These are phyloP conservation scores for Acanthurus lineatus DNA, from an alignment of 2,797 vertebrate genomes.

Conservation along the genomic window DNA sequence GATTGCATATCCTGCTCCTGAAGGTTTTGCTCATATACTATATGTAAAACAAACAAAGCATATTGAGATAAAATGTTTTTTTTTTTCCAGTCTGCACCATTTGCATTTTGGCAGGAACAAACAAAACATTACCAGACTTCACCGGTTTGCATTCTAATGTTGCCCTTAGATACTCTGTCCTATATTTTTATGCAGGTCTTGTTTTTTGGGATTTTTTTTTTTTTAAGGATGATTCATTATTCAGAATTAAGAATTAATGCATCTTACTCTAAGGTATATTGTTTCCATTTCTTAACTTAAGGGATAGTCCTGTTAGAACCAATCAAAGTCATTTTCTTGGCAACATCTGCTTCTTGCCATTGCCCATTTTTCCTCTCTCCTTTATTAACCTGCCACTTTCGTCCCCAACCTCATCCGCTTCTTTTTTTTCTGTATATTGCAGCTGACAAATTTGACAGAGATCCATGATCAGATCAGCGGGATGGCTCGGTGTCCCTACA, in stretches of 20 bases:
- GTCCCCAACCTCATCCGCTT: not conserved
- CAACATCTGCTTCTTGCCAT: slow-evolving; percentile 9
- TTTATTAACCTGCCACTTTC: slow-evolving; percentile 8
- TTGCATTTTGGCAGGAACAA: slow-evolving; percentile 75
- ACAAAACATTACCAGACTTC: slow-evolving; percentile 60
- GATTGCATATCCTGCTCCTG: slow-evolving; percentile 58
- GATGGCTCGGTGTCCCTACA: slow-evolving; percentile 97
- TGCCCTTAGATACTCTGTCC: slow-evolving; percentile 62
- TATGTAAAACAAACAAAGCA: slow-evolving; percentile 76
- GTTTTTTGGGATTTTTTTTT: slow-evolving; percentile 16
- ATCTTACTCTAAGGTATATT: slow-evolving; percentile 23
- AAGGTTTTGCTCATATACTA: slow-evolving; percentile 47
- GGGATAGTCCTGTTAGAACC: slow-evolving; percentile 3
- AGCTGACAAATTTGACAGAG: slow-evolving; percentile 95
- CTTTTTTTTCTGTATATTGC: slow-evolving; percentile 24
- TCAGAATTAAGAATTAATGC: slow-evolving; percentile 36
- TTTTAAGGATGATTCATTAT: slow-evolving; percentile 37
- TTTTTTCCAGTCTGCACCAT: slow-evolving; percentile 44
- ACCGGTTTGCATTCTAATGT: slow-evolving; percentile 72
- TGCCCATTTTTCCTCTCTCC: slow-evolving; percentile 2
- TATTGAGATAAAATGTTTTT: slow-evolving; percentile 71
- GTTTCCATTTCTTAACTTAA: slow-evolving; percentile 22
- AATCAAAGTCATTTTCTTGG: slow-evolving; percentile 24
- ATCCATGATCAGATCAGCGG: slow-evolving; percentile 97
- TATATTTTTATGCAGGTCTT: slow-evolving; percentile 47